Conservation (phyloP, 1,140 invertebrate genomes). For the Meloidogyne hapla region DNA sequence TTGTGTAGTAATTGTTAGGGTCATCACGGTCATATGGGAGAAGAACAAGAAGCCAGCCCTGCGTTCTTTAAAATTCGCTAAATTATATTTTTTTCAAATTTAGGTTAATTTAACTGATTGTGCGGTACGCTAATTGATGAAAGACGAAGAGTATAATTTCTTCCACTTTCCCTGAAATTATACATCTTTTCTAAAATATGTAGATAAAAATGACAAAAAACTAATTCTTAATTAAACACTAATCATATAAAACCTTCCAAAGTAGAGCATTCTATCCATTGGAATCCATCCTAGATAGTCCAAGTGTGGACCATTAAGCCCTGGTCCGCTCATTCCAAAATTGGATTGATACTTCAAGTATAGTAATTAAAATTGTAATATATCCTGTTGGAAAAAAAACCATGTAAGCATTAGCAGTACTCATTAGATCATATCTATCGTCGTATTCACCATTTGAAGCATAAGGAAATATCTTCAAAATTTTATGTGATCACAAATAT, state of each 20-base stretch:
- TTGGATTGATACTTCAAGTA: conserved; percentile 39
- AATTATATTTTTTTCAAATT: too few species aligned
- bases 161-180: conserved; percentile 47
- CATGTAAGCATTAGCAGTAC: conserved; percentile 63
- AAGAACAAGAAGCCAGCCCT: conserved; percentile 57
- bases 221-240: too few species aligned
- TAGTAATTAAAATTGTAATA: too few species aligned
- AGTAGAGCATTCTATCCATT: conserved; percentile 60
- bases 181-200: too few species aligned
- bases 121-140: conserved; percentile 59
- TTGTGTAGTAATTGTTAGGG: conserved; percentile 56
- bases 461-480: conserved; percentile 58
- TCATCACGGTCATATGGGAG: conserved; percentile 58
- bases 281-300: conserved; percentile 62
- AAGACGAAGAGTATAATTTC: conserved; percentile 59
- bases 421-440: conserved; percentile 61
- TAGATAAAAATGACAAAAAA: too few species aligned
- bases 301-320: conserved; percentile 56
- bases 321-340: conserved; percentile 60
- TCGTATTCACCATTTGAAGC: conserved; percentile 59
- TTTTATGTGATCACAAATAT: too few species aligned
- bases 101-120: conserved; percentile 19
- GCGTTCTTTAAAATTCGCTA: conserved; percentile 36
- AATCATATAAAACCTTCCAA: conserved; percentile 34
- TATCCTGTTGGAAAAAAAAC: background rate